Base-by-base conservation (phyloP, 2,797 vertebrate species). In the Ctenosaura bakeri region DNA sequence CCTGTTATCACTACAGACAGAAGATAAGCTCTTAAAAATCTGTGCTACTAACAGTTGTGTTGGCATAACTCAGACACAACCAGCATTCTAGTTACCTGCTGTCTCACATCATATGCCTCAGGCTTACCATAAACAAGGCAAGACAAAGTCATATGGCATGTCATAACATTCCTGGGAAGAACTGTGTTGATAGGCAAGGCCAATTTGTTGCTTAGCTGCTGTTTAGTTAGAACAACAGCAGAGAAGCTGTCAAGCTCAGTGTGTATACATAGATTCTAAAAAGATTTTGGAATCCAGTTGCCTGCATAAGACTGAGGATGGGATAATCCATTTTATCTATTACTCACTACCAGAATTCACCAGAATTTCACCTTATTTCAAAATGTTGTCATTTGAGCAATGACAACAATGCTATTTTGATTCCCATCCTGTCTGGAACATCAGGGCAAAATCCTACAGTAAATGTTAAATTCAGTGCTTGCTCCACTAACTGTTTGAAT, bases 31-130 rank as follows among this genome's bases (percentile, higher is more conserved):
- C 66, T 80, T 24, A 87, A 38, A 73, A 74, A 73, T 76, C 52
- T 83, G 16, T 62, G 18, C 38, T 83, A 59, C 35, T 46, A 62
- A 46, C 66, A 83, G 32, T 83, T 8, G 35, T 74, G 7, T 62
- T 88, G 69, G n/a, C 62, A 22, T 69, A 62, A 32, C 6, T 85
- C 83, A 85, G 69, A 3, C 4, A 42, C 24, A 26, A 52, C 14
- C 26, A 46, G n/a, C 46, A 85, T 85, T 89, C 64, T 52, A 85
- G 24, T 69, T 54, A 69, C 77, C 83, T 85, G 46, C 24, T 69
- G 9, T 71, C 59, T 79, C 54, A 56, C 5, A 69, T 66, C 74
- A 69, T 22, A 73, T 54, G 24, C 83, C 56, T 69, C 1, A 79
- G 59, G 59, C 46, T 18, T 12, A 26, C 73, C n/a, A 54, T 78